Evolutionary conservation across 2,113 vertebrate species (phyloP).

Genomic region (Lagopus leucura): DNA sequence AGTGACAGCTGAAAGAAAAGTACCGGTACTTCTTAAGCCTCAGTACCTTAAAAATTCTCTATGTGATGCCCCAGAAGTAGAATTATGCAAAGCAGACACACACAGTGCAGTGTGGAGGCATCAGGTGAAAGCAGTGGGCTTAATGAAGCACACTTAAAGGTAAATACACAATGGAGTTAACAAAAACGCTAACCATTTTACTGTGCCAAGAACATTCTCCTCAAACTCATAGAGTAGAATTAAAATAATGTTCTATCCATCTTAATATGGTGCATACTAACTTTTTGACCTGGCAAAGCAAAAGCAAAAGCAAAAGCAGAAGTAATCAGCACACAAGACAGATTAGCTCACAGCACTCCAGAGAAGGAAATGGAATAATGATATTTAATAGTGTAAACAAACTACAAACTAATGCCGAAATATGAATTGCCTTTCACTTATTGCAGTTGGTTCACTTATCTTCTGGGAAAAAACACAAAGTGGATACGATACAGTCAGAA

Average conservation of each 20-base stretch:
- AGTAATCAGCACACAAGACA: background rate
- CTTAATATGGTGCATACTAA: background rate
- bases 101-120: background rate
- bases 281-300: background rate
- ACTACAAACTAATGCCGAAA: background rate
- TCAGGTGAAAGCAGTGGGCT: background rate
- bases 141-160: background rate
- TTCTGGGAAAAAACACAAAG: background rate
- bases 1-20: background rate
- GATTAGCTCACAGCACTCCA: background rate
- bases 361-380: constrained; percentile 7
- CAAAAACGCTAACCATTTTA: background rate
- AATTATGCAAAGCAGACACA: background rate
- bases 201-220: background rate
- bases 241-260: background rate
- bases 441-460: background rate
- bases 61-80: background rate
- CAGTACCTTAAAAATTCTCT: background rate
- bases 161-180: background rate
- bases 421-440: background rate
- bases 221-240: background rate
- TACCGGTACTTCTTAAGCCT: background rate
- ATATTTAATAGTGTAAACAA: background rate
- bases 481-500: background rate
- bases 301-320: background rate